Base-by-base conservation (phyloP, 1,140 invertebrate species). In the Drosophila teissieri region DNA sequence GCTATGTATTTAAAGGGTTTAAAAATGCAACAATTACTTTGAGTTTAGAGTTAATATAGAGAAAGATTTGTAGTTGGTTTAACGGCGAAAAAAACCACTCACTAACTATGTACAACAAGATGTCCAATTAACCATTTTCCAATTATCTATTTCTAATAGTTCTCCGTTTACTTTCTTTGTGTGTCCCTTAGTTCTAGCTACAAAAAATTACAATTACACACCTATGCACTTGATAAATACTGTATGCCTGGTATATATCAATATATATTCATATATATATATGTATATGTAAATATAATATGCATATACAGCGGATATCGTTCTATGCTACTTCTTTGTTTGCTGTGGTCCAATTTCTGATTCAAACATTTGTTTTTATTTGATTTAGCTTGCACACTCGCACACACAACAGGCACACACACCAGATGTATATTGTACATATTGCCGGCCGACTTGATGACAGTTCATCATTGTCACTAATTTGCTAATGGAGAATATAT, bases 281-380 rank as follows among this genome's bases (percentile, higher is more conserved):
- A 6, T 56, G 15, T 63, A 15, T 46, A 46, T 36, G 19, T 56
- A 31, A 44, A 49, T 54, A 58, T 65, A 46, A 62, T 53, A 45
- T 64, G 44, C 31, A 31, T 53, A 54, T 63, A 54, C 42, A 51
- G 56, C 34, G 31, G 34, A 51, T 49, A 46, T 78, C 53, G 19
- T 57, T 39, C 37, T 37, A 61, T 51, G 42, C 55, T 69, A 49
- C 42, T 48, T 51, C 22, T 60, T 52, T 61, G 45, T 52, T 72
- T 72, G 78, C 51, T 69, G 64, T 86, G 82, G 82, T 86, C 82
- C 83, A 75, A 82, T 88, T 85, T 81, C 40, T 67, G 67, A 80
- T 85, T 85, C 37, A 52, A 85, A 70, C 44, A 49, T 73, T 68
- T 27, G 46, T 65, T 75, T 74, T 65, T 45, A 75, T 86, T 82